These are phyloP conservation scores for Dexiosoma caninum DNA, from an alignment of 2,888 invertebrate genomes.

Conservation along the genomic window DNA sequence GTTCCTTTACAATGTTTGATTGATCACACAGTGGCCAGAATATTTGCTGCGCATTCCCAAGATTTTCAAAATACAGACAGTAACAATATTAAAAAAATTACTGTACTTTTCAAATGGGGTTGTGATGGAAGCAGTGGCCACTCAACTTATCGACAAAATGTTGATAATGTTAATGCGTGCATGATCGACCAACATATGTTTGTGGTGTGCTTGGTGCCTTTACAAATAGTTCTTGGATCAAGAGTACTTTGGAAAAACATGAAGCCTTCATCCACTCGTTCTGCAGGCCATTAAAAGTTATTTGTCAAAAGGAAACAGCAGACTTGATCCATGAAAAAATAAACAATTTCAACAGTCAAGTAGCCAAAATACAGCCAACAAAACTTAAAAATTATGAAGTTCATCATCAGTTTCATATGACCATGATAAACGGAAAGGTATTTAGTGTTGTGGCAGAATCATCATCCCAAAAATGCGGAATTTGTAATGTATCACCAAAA, in stretches of 20 bases:
- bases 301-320: conserved; percentile 13
- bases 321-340: conserved; percentile 1
- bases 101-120: neutral
- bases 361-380: conserved; percentile 27
- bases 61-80: too few species aligned
- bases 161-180: neutral
- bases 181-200: conserved; percentile 37
- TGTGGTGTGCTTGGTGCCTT: conserved; percentile 35
- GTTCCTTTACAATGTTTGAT: neutral
- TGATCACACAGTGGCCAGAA: neutral
- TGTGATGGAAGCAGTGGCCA: neutral
- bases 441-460: conserved; percentile 33
- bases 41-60: neutral
- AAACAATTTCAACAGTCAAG: conserved; percentile 17
- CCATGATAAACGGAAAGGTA: conserved; percentile 45
- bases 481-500: conserved; percentile 24
- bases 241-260: conserved; percentile 23
- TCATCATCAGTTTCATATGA: conserved; percentile 29
- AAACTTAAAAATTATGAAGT: conserved; percentile 1
- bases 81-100: too few species aligned
- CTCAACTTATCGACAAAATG: neutral
- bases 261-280: conserved; percentile 17
- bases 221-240: conserved; percentile 32
- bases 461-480: conserved; percentile 41
- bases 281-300: conserved; percentile 29